Evolutionary conservation across 2,797 vertebrate genomes (phyloP).

Genomic region (Tamandua tetradactyla): DNA sequence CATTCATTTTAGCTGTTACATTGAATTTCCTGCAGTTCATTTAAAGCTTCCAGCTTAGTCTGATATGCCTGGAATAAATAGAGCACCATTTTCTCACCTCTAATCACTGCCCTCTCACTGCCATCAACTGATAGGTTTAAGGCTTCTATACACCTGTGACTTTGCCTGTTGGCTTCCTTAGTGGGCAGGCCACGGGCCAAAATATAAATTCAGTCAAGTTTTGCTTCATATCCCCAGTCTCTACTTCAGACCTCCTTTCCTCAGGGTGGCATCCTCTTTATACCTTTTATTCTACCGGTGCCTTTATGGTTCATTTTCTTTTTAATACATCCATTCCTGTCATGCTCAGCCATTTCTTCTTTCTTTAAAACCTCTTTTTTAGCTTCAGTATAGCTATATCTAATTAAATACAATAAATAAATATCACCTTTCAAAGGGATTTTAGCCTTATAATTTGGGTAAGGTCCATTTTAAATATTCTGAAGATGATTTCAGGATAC

Average conservation of each 20-base stretch:
- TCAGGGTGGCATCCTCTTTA: not conserved
- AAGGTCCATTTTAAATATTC: slow-evolving; percentile 29
- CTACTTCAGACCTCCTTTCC: not conserved
- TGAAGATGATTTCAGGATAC: not conserved
- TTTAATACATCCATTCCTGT: not conserved
- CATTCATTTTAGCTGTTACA: slow-evolving; percentile 72
- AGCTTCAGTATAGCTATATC: not conserved
- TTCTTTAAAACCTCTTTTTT: not conserved
- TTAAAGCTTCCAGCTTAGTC: slow-evolving; percentile 65
- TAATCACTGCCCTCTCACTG: not conserved
- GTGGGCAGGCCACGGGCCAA: not conserved
- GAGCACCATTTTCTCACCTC: slow-evolving; percentile 22
- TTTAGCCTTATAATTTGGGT: not conserved
- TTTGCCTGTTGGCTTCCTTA: not conserved
- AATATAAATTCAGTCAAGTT: not conserved
- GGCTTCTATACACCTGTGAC: slow-evolving; percentile 15
- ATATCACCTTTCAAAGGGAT: not conserved
- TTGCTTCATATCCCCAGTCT: not conserved
- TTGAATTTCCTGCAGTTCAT: slow-evolving; percentile 69
- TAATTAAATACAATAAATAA: too few relatives aligned
- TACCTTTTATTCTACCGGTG: not conserved
- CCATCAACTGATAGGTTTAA: not conserved
- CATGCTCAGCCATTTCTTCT: not conserved
- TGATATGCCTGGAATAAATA: slow-evolving; percentile 64
- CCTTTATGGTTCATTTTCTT: not conserved